Percentiles rank a stretch among this genome's conserved stretches.
These are phyloP conservation scores for Periphyllus acericola DNA, from an alignment of 2,888 invertebrate species.

Conservation along the genomic window DNA sequence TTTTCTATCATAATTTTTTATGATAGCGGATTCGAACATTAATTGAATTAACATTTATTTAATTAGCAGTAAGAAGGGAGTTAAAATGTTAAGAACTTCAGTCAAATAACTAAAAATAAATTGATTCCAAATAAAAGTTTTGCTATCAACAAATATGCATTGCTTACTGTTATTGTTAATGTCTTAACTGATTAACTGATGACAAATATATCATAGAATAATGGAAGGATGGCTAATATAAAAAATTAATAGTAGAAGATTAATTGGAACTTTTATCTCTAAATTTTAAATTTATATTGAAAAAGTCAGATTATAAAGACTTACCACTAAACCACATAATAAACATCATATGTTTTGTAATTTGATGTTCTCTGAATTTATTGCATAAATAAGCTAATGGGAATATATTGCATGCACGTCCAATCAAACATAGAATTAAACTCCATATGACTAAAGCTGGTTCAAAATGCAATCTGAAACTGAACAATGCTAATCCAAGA, in stretches of 20 bases:
- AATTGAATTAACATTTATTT: no score
- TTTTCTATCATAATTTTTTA: no score
- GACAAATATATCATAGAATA: no score
- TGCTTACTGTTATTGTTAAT: no score
- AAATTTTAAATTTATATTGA: slow-evolving; percentile 40
- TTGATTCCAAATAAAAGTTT: no score
- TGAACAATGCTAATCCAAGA: slow-evolving; percentile 91
- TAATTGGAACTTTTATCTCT: background rate
- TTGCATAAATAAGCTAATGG: slow-evolving; percentile 93
- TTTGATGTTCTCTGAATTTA: slow-evolving; percentile 96
- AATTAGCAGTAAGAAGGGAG: no score
- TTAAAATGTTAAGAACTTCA: no score
- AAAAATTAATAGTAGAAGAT: background rate
- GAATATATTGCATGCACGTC: slow-evolving; percentile 96
- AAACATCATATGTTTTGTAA: slow-evolving; percentile 98
- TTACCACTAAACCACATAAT: slow-evolving; percentile 98
- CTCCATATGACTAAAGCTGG: slow-evolving; percentile 86
- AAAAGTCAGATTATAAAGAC: slow-evolving; percentile 71
- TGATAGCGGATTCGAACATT: no score
- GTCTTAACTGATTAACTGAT: no score
- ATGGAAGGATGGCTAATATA: no score
- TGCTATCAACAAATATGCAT: no score
- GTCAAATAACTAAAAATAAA: no score
- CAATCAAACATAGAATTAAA: slow-evolving; percentile 88
- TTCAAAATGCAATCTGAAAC: slow-evolving; percentile 89